Percentiles rank a stretch among this genome's conserved stretches.
These are phyloP conservation scores for Agrilus planipennis DNA, from an alignment of 1,140 invertebrate genomes.

Conservation along the genomic window DNA sequence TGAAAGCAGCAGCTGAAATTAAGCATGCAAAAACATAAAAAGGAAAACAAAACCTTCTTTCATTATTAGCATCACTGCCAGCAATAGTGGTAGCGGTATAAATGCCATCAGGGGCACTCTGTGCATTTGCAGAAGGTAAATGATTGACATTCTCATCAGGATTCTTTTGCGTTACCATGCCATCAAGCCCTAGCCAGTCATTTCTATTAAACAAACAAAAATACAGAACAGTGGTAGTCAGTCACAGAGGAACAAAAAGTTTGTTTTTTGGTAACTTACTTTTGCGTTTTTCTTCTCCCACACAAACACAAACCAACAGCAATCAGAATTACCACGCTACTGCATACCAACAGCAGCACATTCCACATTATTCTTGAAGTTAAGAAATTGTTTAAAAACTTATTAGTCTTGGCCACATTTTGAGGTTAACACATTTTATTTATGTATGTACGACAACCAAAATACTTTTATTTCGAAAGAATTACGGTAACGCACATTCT, in stretches of 20 bases:
- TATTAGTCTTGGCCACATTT: no score
- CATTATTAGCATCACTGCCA: constrained; percentile 27
- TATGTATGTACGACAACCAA: no score
- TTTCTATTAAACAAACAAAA: constrained; percentile 29
- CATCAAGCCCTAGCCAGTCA: constrained; percentile 40
- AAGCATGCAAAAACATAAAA: constrained; percentile 1
- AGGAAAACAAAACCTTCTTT: constrained; percentile 24
- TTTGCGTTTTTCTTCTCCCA: constrained; percentile 27
- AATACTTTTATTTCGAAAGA: no score
- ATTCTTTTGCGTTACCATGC: constrained; percentile 43
- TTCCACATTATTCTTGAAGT: constrained; percentile 23
- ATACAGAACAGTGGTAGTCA: constrained; percentile 6
- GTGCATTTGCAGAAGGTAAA: constrained; percentile 27
- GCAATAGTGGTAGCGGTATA: constrained; percentile 16
- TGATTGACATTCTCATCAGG: constrained; percentile 40
- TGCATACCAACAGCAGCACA: constrained; percentile 13
- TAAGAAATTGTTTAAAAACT: no score
- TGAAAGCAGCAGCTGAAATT: no score
- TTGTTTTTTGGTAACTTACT: constrained; percentile 16
- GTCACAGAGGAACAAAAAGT: background rate
- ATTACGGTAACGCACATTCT: no score
- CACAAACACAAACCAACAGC: constrained; percentile 23
- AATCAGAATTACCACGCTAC: constrained; percentile 18
- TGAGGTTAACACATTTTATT: no score
- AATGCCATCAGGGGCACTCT: constrained; percentile 17